These are phyloP conservation scores for Gallinago media DNA, from an alignment of 2,113 vertebrate genomes.

Conservation along the genomic window DNA sequence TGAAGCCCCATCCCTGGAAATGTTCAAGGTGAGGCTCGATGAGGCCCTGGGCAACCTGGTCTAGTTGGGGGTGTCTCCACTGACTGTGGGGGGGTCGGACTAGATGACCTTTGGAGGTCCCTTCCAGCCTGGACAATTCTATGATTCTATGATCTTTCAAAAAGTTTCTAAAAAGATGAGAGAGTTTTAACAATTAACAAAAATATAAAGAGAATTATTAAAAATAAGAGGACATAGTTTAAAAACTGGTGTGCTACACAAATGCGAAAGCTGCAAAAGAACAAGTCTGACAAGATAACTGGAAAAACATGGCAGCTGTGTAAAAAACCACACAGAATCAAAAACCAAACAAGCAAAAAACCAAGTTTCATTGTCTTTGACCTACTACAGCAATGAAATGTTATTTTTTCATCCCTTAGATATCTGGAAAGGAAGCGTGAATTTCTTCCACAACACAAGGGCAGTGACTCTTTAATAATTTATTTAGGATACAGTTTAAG, in stretches of 20 bases:
- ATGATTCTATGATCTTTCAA: background rate
- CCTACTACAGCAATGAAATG: background rate
- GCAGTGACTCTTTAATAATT: background rate
- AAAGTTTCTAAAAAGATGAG: background rate
- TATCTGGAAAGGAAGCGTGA: background rate
- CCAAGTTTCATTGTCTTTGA: background rate
- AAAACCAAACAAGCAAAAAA: background rate
- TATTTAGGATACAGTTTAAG: background rate
- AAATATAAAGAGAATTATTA: background rate
- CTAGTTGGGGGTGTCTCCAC: too few species aligned
- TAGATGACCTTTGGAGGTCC: too few species aligned
- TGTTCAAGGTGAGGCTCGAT: too few species aligned
- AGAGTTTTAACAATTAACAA: background rate
- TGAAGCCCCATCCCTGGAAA: too few species aligned
- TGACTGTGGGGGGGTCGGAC: too few species aligned
- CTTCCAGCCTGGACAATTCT: too few species aligned
- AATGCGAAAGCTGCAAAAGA: background rate
- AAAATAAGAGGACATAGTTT: background rate
- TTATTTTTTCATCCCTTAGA: background rate
- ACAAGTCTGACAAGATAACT: background rate
- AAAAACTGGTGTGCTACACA: background rate
- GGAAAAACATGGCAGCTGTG: background rate
- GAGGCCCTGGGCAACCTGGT: too few species aligned
- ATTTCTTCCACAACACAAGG: background rate
- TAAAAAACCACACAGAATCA: background rate